Conservation (phyloP, 2,888 invertebrate genomes). For the Amblyjoppa proteus region DNA sequence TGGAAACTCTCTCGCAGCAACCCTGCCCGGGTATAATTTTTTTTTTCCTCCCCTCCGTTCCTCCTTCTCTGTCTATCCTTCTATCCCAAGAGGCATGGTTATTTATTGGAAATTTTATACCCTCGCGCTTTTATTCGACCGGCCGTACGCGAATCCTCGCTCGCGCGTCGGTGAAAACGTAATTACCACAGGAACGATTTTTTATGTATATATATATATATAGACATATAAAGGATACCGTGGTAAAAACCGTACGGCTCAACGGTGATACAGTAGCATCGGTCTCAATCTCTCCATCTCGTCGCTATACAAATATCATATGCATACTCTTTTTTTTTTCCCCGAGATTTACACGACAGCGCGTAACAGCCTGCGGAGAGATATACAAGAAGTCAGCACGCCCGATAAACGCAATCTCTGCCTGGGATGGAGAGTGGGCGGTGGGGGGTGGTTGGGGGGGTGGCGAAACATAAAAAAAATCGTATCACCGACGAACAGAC, state of each 20-base stretch:
- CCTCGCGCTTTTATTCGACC: conserved; percentile 65
- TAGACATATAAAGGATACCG: not conserved
- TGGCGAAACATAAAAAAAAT: conserved; percentile 26
- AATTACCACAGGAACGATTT: conserved; percentile 61
- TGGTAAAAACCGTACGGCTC: conserved; percentile 3
- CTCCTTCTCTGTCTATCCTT: conserved; percentile 46
- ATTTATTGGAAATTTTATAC: conserved; percentile 72
- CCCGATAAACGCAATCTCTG: conserved; percentile 38
- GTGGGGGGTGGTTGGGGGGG: too few species aligned
- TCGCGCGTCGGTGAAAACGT: conserved; percentile 55
- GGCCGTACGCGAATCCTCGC: conserved; percentile 39
- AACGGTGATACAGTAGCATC: conserved; percentile 9
- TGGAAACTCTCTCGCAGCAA: conserved; percentile 66
- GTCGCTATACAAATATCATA: conserved; percentile 20
- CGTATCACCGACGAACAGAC: conserved; percentile 40
- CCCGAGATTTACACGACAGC: conserved; percentile 43
- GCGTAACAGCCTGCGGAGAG: not conserved
- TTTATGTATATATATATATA: conserved; percentile 39
- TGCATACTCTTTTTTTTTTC: conserved; percentile 14
- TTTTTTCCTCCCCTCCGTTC: conserved; percentile 20
- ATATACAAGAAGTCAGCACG: conserved; percentile 46
- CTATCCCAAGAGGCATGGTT: conserved; percentile 65
- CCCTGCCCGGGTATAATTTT: not conserved
- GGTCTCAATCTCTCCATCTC: not conserved
- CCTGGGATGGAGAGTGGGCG: conserved; percentile 12